phyloP scores from a whole-genome alignment of 2,888 invertebrate genomes.

The Drosophila demipolita region DNA sequence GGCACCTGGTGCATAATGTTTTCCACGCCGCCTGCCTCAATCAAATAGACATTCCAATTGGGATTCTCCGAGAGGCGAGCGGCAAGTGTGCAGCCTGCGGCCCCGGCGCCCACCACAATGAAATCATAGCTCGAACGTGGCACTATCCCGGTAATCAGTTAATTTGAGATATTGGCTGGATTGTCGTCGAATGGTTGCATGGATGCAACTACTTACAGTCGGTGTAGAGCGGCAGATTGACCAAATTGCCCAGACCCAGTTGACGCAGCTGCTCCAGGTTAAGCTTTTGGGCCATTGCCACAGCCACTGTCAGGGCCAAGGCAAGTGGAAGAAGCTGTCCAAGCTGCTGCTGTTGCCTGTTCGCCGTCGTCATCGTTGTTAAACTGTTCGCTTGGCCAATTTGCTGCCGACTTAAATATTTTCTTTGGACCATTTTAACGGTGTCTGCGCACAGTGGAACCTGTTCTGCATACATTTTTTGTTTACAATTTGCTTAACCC shows the following conservation, averaged over 20 bases:
- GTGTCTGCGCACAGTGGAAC: conserved; percentile 53
- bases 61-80: conserved; percentile 85
- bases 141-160: conserved; percentile 86
- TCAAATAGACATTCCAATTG: conserved; percentile 85
- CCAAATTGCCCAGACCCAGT: conserved; percentile 71
- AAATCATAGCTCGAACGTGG: conserved; percentile 91
- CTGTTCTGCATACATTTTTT: background rate
- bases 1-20: conserved; percentile 82
- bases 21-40: conserved; percentile 86
- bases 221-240: conserved; percentile 68
- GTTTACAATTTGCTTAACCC: background rate
- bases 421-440: conserved; percentile 37
- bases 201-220: conserved; percentile 69
- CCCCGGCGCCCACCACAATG: conserved; percentile 93
- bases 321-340: conserved; percentile 6
- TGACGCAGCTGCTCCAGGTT: conserved; percentile 49
- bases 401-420: conserved; percentile 47
- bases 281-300: conserved; percentile 5
- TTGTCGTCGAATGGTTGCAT: background rate
- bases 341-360: conserved; percentile 10
- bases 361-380: conserved; percentile 25
- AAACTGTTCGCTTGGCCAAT: conserved; percentile 46
- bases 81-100: conserved; percentile 88
- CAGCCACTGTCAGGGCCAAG: conserved; percentile 13
- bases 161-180: background rate